Conservation (phyloP, 2,113 vertebrate species). For the Nerophis ophidion region DNA sequence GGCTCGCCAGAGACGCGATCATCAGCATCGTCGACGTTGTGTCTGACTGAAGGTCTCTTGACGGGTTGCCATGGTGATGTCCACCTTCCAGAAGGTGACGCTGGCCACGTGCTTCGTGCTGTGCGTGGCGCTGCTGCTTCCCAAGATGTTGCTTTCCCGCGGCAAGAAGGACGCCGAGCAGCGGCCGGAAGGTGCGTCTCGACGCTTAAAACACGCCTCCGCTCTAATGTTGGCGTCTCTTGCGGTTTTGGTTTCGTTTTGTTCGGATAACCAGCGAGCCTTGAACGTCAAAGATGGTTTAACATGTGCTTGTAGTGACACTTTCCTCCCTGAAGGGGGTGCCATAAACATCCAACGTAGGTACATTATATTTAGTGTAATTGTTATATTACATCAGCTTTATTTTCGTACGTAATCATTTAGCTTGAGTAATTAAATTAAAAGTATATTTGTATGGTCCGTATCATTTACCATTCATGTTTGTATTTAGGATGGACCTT, state of each 20-base stretch:
- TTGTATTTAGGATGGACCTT: too few species aligned
- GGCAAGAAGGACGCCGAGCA: conserved; percentile 67
- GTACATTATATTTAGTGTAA: too few species aligned
- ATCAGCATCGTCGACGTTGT: not conserved
- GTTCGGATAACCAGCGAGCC: not conserved
- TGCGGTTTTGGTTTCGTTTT: not conserved
- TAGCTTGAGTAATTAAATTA: too few species aligned
- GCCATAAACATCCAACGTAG: conserved; percentile 15
- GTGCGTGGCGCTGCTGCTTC: conserved; percentile 82
- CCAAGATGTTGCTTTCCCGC: conserved; percentile 77
- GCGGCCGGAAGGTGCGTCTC: conserved; percentile 73
- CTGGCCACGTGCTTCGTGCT: conserved; percentile 79
- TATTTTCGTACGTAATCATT: too few species aligned
- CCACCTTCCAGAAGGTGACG: conserved; percentile 77
- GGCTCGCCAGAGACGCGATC: not conserved
- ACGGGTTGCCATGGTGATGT: conserved; percentile 69
- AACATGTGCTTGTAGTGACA: conserved; percentile 11
- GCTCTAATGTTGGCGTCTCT: too few species aligned
- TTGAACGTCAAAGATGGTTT: not conserved
- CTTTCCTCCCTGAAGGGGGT: conserved; percentile 44
- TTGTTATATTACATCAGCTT: too few species aligned
- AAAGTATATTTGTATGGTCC: too few species aligned
- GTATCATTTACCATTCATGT: too few species aligned
- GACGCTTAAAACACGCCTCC: not conserved
- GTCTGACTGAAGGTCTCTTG: not conserved